A percentile compares a stretch with the other conserved stretches of the same genome.
These are phyloP conservation scores for Nasonia vitripennis DNA, from an alignment of 1,140 invertebrate genomes.

Conservation along the genomic window DNA sequence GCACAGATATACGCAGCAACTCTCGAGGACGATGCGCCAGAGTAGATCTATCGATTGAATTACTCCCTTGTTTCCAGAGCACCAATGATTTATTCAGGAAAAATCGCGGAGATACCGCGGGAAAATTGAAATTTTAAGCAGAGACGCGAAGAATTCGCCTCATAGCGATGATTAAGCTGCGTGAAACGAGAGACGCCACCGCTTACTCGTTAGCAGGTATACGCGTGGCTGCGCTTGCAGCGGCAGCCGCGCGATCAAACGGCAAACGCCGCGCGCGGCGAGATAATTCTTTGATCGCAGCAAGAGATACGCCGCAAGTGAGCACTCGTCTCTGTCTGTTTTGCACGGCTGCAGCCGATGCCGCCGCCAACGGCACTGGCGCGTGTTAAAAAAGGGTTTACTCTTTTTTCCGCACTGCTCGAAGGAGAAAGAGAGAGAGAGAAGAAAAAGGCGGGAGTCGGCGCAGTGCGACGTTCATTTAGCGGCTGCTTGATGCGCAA, in stretches of 20 bases:
- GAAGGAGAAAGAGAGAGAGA: background rate
- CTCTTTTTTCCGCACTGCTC: conserved; percentile 45
- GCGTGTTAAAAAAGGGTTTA: conserved; percentile 53
- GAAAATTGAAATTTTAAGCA: no score
- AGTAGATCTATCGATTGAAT: no score
- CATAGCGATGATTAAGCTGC: background rate
- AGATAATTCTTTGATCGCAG: conserved; percentile 72
- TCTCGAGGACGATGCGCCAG: background rate
- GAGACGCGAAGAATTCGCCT: background rate
- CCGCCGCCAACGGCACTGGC: conserved; percentile 17
- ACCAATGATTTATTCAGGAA: background rate
- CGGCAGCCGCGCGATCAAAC: conserved; percentile 60
- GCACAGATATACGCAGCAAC: background rate
- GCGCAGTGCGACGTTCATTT: conserved; percentile 41
- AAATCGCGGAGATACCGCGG: background rate
- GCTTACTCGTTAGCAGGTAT: conserved; percentile 50
- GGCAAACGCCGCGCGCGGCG: conserved; percentile 60
- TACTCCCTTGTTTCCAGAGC: no score
- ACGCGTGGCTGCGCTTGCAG: conserved; percentile 40
- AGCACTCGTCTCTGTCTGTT: background rate
- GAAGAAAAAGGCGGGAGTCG: background rate
- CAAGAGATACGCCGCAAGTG: conserved; percentile 58
- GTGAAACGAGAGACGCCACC: background rate
- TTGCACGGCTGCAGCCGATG: background rate
- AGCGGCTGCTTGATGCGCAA: conserved; percentile 8